phyloP scores from a whole-genome alignment of 2,888 invertebrate species.

The Rhagophthalmus giganteus region DNA sequence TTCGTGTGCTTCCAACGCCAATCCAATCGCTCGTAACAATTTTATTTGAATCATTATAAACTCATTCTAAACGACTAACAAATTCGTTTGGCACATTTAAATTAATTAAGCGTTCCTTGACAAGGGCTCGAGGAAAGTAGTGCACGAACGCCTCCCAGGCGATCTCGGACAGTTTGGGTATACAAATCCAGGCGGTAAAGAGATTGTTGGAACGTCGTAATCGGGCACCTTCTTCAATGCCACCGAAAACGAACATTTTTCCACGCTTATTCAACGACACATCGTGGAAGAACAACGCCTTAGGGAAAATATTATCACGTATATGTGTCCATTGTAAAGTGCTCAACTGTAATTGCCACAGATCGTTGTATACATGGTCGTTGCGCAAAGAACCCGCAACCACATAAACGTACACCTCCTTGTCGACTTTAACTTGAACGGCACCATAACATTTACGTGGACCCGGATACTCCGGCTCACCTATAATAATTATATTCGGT shows the following conservation, averaged over 20 bases:
- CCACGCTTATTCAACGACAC: constrained; percentile 1
- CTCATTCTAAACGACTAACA: not conserved
- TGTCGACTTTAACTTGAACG: constrained; percentile 2
- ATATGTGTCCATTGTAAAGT: constrained; percentile 3
- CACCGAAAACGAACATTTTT: constrained; percentile 8
- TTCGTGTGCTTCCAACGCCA: too few species aligned
- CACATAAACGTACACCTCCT: constrained; percentile 2
- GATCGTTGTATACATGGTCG: constrained; percentile 2
- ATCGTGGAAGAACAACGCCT: constrained; percentile 3
- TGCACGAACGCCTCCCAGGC: constrained; percentile 7
- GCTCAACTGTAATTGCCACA: constrained; percentile 6
- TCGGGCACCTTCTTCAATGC: not conserved
- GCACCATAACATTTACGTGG: constrained; percentile 2
- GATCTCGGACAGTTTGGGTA: constrained; percentile 5
- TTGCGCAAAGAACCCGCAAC: constrained; percentile 2
- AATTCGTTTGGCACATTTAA: not conserved
- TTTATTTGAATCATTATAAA: too few species aligned
- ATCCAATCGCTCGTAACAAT: too few species aligned
- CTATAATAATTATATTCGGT: too few species aligned
- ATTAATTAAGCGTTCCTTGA: not conserved
- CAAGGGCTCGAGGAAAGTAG: not conserved
- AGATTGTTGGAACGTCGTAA: constrained; percentile 4
- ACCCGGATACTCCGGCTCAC: not conserved
- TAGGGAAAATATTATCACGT: constrained; percentile 1
- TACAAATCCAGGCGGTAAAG: constrained; percentile 4